phyloP scores from a whole-genome alignment of 2,888 invertebrate genomes.

The Amiota minor region DNA sequence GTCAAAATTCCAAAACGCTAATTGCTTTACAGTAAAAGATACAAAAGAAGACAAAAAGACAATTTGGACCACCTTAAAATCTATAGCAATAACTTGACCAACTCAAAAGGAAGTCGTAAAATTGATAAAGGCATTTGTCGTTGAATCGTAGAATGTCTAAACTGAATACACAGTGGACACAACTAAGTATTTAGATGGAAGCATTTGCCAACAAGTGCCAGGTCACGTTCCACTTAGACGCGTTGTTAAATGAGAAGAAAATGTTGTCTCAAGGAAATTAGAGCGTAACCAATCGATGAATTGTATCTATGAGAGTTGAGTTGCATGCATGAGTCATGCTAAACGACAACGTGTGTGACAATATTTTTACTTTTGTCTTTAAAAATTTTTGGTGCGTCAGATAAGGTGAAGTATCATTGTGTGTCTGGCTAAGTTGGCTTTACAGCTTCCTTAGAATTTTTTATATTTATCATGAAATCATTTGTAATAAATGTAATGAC shows the following conservation, averaged over 20 bases:
- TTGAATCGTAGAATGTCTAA: neutral
- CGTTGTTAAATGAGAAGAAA: constrained; percentile 6
- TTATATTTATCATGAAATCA: constrained; percentile 37
- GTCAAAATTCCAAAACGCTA: constrained; percentile 46
- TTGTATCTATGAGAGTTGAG: constrained; percentile 4
- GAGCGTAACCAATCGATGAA: constrained; percentile 15
- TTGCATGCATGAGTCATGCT: constrained; percentile 52
- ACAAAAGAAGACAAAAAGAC: constrained; percentile 35
- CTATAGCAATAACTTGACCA: constrained; percentile 27
- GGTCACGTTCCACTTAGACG: constrained; percentile 59
- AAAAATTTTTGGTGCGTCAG: constrained; percentile 16
- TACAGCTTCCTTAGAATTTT: constrained; percentile 13
- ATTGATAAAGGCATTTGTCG: constrained; percentile 51
- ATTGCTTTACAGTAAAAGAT: constrained; percentile 45
- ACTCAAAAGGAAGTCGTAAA: constrained; percentile 60
- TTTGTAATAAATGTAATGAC: constrained; percentile 64
- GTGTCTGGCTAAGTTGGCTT: neutral
- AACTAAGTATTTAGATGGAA: constrained; percentile 40
- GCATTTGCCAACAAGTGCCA: constrained; percentile 44
- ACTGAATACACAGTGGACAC: constrained; percentile 37
- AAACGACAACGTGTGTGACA: constrained; percentile 25
- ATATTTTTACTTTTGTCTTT: neutral
- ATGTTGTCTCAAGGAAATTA: constrained; percentile 18
- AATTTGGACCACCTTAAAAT: constrained; percentile 44
- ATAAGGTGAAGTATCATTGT: neutral